Percentiles rank a stretch among this genome's conserved stretches.
Conservation (phyloP, 1,140 invertebrate species). For the Formica selysi region DNA sequence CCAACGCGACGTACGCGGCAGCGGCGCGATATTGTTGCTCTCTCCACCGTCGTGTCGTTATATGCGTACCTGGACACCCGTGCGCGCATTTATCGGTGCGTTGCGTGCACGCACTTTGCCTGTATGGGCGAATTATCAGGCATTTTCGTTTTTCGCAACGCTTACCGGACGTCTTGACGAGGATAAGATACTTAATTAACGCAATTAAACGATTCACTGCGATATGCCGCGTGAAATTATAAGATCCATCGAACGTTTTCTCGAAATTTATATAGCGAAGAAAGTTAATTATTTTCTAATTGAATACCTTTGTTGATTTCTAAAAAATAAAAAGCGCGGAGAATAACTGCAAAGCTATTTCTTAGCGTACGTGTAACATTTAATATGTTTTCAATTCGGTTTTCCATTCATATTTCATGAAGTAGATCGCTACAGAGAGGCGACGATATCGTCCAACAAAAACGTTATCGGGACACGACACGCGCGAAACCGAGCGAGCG, state of each 20-base stretch:
- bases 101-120: not conserved
- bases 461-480: conserved; percentile 36
- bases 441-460: conserved; percentile 11
- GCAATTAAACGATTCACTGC: not conserved
- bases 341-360: not conserved
- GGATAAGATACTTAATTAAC: not conserved
- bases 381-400: not conserved
- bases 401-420: conserved; percentile 14
- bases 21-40: conserved; percentile 60
- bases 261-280: not conserved
- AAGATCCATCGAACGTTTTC: not conserved
- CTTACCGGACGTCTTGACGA: conserved; percentile 5
- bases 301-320: not conserved
- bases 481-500: conserved; percentile 24
- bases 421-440: not conserved
- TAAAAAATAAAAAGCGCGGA: not conserved
- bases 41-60: conserved; percentile 8
- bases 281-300: not conserved
- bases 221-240: not conserved
- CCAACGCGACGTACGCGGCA: conserved; percentile 43
- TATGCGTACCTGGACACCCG: conserved; percentile 15
- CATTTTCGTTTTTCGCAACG: not conserved
- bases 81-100: conserved; percentile 12
- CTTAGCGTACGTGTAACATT: not conserved
- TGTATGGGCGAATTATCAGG: conserved; percentile 10